Base-by-base conservation (phyloP, 2,888 invertebrate species). In the Troglohyphantes excavatus region DNA sequence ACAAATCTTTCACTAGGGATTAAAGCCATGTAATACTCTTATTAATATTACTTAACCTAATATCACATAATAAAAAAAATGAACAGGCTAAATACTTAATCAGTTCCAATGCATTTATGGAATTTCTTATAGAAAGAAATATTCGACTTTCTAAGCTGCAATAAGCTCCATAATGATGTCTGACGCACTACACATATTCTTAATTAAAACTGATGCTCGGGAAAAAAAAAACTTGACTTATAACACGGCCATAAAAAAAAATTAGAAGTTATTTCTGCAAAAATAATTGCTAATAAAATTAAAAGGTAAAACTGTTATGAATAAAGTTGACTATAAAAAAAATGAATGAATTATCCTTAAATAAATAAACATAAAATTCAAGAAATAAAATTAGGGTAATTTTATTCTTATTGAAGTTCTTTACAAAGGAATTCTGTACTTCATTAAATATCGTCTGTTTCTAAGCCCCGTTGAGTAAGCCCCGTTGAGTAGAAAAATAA, bases 151-250 rank as follows among this genome's bases (percentile, higher is more conserved):
- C 21, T 0, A 53, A 72, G 63, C 21, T 19, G 27, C 63, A 78
- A 78, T 65, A 39, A 63, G 59, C 27, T 59, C 61, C 59, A 65
- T 78, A 65, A 78, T 78, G 78, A 78, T 63, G 5, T 39, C 21
- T 65, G 78, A 63, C 23, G 39, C n/a, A n/a, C 65, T 19, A 39
- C 33, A 39, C 23, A 65, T 78, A 65, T 43, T 9, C 78, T 78
- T 78, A 78, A 78, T 78, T 78, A 78, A 78, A 78, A 65, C 78
- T 75, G 75, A 75, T 61, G 75, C 59, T 29, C 21, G 6, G 33
- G 29, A 65, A 7, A 65, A 65, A 65, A 65, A 65, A 65, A 65
- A 17, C 21, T 33, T n/a, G 46, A 23, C 29, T 59, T 19, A 63
- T 33, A 43, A 65, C 65, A 33, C 33, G 9, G 33, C 5, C 33